Evolutionary conservation across 2,113 vertebrate species (phyloP), one percentile per base, ranked within the genome.

Genomic region (Bagarius yarrelli): DNA sequence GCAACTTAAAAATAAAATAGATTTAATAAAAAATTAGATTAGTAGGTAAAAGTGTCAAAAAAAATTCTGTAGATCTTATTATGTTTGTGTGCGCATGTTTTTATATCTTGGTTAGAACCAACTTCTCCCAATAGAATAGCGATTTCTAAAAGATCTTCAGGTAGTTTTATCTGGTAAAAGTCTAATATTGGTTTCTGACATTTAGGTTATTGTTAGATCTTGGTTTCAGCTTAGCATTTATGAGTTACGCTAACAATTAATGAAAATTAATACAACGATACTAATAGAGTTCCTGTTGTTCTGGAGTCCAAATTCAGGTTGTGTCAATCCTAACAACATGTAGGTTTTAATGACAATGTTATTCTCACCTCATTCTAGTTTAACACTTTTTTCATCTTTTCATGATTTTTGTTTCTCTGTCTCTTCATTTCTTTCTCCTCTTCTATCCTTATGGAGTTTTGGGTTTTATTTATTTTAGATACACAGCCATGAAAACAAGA

Each of bases 401-500:
- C 21, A 6, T 3, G 13, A 36, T 75, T 21, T 59, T 60, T 47
- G 3, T 61, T 63, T 12, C 8, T 52, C 16, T 57, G 40, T 47
- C 5, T 21, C 47, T 27, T 30, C 23, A 59, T 14, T 50, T 36
- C 64, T 21, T 8, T 40, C 25, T 34, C 14, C 4, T 79, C 25
- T 0, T 25, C 6, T 53, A 14, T 18, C 6, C 32, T 77, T 0
- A 36, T 16, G 1, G 14, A n/a, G n/a, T n/a, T 8, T 47, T 8
- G 4, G 40, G 66, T 30, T 75, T 32, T 76, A 34, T 66, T 36
- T 21, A 6, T 79, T 66, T 59, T 90, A 96, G 95, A 91, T 93
- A 91, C 90, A 93, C 92, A 94, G 94, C 93, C 87, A 98, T 98
- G 95, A 97, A 98, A 91, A 98, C 96, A 87, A 95, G 96, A 88